Evolutionary conservation across 1,140 invertebrate genomes (phyloP), one percentile per base, ranked within the genome.

Genomic region (Drosophila nigromelanica): DNA sequence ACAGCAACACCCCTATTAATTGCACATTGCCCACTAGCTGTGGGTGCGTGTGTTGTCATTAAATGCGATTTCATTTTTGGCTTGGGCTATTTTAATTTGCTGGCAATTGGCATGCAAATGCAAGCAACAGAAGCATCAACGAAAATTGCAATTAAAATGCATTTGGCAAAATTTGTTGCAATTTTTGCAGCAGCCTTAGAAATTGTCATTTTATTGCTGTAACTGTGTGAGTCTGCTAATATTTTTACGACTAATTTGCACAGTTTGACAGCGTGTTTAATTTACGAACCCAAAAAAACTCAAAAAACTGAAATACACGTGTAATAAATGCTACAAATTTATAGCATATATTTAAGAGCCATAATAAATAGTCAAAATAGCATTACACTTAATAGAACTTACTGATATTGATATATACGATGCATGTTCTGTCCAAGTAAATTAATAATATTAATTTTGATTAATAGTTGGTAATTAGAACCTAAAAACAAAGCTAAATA

Each of bases 261-360:
- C 69, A 81, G 81, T 86, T 86, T 86, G 78, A 81, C 75, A 86
- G 60, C 81, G 82, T 71, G 87, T 81, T 86, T 86, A 80, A 80
- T 80, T 67, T 80, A 59, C 21, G 33, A 58, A 47, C 40, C 47
- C 15, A 18, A 27, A 52, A 24, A 52, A 24, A 24, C n/a, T 14
- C 33, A 45, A 60, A 59, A 50, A 48, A 55, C 10, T 21, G 4
- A 50, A 48, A 48, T 27, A 1, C 27, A 18, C 1, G 5, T 8
- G 4, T 33, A 40, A 59, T 54, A 14, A 21, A 45, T 43, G 27
- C 15, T 18, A 50, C 37, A 43, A 59, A 80, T 67, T 56, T 61
- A 43, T 75, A 56, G 64, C 60, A 80, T 21, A 71, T 8, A 27
- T 45, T 80, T 76, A 21, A 8, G 55, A 18, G n/a, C n/a, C 1